phyloP scores from a whole-genome alignment of 1,140 invertebrate genomes.

The Hypothenemus hampei region DNA sequence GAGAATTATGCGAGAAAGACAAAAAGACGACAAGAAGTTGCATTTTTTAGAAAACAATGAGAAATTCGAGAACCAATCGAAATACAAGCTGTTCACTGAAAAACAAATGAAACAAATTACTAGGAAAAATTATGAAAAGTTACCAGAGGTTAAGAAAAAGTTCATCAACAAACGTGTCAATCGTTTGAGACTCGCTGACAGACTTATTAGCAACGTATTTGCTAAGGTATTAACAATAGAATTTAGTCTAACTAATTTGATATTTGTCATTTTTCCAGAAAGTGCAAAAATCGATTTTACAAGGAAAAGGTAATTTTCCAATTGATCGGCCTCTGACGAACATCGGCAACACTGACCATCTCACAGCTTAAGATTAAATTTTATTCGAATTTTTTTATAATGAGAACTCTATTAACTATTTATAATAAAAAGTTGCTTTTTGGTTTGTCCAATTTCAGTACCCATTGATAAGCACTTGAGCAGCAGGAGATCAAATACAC shows the following conservation, averaged over 20 bases:
- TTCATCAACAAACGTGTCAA: constrained; percentile 26
- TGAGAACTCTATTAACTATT: too few species aligned
- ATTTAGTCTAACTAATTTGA: background rate
- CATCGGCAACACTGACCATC: constrained; percentile 3
- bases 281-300: constrained; percentile 35
- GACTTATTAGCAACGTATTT: constrained; percentile 38
- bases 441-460: constrained; percentile 34
- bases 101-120: constrained; percentile 42
- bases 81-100: constrained; percentile 35
- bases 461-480: constrained; percentile 85
- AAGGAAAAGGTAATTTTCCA: constrained; percentile 37
- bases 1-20: constrained; percentile 33
- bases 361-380: background rate
- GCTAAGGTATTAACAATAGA: constrained; percentile 35
- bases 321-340: constrained; percentile 37
- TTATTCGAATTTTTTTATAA: too few species aligned
- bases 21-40: constrained; percentile 36
- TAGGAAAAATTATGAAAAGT: constrained; percentile 39
- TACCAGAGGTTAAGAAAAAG: constrained; percentile 40
- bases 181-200: constrained; percentile 36
- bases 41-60: constrained; percentile 29
- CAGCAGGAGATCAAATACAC: constrained; percentile 75
- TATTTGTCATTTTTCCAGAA: constrained; percentile 36
- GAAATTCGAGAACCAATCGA: constrained; percentile 1
- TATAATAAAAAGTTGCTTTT: too few species aligned